phyloP scores from a whole-genome alignment of 1,140 invertebrate genomes.

The Euschistus heros region DNA sequence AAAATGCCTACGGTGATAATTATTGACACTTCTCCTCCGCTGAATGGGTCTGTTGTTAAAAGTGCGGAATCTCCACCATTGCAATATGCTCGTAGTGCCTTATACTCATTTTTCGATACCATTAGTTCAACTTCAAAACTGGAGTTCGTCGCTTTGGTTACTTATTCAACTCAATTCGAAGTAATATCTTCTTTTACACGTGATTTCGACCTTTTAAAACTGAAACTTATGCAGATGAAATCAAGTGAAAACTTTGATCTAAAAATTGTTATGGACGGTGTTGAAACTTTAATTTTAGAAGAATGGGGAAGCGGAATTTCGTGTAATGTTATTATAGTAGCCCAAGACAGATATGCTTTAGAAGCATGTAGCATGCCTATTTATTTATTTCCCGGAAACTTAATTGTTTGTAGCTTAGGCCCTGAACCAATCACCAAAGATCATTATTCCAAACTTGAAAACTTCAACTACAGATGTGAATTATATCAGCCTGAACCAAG shows the following conservation, averaged over 20 bases:
- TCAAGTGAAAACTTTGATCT: slow-evolving; percentile 77
- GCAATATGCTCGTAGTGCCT: slow-evolving; percentile 69
- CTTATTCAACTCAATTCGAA: slow-evolving; percentile 72
- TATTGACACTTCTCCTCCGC: slow-evolving; percentile 67
- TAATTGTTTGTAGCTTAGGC: slow-evolving; percentile 48
- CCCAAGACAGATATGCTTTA: slow-evolving; percentile 39
- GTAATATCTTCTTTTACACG: slow-evolving; percentile 69
- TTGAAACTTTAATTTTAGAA: slow-evolving; percentile 60
- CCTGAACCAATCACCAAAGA: slow-evolving; percentile 2
- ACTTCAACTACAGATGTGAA: slow-evolving; percentile 52
- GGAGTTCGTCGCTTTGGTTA: slow-evolving; percentile 82
- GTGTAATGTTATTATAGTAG: slow-evolving; percentile 65
- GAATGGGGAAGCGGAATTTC: slow-evolving; percentile 77
- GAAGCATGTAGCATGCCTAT: slow-evolving; percentile 52
- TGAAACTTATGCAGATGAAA: slow-evolving; percentile 58
- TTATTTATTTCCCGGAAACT: slow-evolving; percentile 69
- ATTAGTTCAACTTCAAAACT: slow-evolving; percentile 68
- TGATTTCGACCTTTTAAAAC: slow-evolving; percentile 67
- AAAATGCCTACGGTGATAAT: slow-evolving; percentile 69
- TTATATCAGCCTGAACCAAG: slow-evolving; percentile 50
- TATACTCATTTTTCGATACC: slow-evolving; percentile 76
- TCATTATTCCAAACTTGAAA: slow-evolving; percentile 14
- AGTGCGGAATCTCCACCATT: slow-evolving; percentile 48
- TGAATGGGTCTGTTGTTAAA: slow-evolving; percentile 51
- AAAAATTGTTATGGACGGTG: slow-evolving; percentile 60